phyloP scores from a whole-genome alignment of 2,888 invertebrate genomes.

The Phengaris arion region DNA sequence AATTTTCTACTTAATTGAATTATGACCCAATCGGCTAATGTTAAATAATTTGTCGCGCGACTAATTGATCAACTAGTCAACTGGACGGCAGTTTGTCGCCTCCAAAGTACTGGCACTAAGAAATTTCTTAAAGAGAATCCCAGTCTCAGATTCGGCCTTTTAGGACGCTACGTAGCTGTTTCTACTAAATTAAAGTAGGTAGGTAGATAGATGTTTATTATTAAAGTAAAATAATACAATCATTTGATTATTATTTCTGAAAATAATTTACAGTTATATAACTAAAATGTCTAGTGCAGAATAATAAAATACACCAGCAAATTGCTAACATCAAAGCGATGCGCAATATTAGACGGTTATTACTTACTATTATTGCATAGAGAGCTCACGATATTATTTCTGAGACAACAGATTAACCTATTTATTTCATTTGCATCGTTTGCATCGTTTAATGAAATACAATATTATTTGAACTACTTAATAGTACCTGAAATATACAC shows the following conservation, averaged over 20 bases:
- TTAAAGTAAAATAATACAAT: neutral
- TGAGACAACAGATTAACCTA: constrained; percentile 13
- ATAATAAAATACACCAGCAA: neutral
- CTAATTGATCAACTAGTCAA: neutral
- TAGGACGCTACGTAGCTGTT: too few relatives aligned
- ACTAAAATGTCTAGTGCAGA: neutral
- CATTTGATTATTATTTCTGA: neutral
- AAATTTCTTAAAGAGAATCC: too few relatives aligned
- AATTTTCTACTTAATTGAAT: neutral
- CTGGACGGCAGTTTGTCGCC: neutral
- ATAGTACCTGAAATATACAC: too few relatives aligned
- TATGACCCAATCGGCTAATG: neutral
- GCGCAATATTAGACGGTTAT: neutral
- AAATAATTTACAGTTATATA: neutral
- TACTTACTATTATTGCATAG: neutral
- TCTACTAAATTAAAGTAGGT: neutral
- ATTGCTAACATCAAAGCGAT: constrained; percentile 15
- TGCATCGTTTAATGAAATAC: neutral
- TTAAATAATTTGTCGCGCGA: neutral
- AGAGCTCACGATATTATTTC: neutral
- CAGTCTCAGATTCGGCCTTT: too few relatives aligned
- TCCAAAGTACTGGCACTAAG: neutral
- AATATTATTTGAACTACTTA: too few relatives aligned
- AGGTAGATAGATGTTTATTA: neutral
- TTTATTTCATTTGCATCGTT: neutral